phyloP scores from a whole-genome alignment of 2,888 invertebrate species.

The Dryobotodes eremita region DNA sequence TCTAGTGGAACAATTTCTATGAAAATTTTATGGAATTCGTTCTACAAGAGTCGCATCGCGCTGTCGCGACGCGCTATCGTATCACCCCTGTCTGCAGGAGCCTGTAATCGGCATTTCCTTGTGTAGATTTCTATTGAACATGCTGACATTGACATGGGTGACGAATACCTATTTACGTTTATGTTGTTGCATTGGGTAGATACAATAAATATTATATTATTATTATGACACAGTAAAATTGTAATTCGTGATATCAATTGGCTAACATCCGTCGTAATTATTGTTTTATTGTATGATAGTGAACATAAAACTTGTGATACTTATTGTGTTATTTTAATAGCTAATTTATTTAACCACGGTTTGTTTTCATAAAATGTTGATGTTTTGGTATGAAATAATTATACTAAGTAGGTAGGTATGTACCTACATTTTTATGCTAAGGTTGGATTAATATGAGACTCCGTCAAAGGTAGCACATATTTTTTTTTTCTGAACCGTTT shows the following conservation, averaged over 20 bases:
- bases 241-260: constrained; percentile 46
- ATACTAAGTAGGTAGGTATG: too few species aligned
- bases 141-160: constrained; percentile 9
- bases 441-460: neutral
- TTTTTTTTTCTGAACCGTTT: too few species aligned
- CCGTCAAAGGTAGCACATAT: too few species aligned
- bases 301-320: constrained; percentile 8
- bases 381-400: neutral
- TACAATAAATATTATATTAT: constrained; percentile 23
- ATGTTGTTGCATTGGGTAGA: neutral
- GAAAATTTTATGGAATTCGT: too few species aligned
- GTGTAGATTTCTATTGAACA: neutral
- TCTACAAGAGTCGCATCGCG: too few species aligned
- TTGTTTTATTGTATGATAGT: constrained; percentile 28
- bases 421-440: neutral
- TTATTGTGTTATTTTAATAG: constrained; percentile 21
- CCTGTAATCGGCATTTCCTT: neutral
- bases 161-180: neutral
- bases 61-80: too few species aligned
- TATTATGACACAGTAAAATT: constrained; percentile 9
- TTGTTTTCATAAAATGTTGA: neutral
- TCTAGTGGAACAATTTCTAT: too few species aligned
- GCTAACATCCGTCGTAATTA: constrained; percentile 43
- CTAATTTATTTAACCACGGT: neutral
- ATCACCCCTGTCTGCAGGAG: too few species aligned